Evolutionary conservation across 1,140 invertebrate species (phyloP), one percentile per base, ranked within the genome.

Genomic region (Neodiprion fabricii): DNA sequence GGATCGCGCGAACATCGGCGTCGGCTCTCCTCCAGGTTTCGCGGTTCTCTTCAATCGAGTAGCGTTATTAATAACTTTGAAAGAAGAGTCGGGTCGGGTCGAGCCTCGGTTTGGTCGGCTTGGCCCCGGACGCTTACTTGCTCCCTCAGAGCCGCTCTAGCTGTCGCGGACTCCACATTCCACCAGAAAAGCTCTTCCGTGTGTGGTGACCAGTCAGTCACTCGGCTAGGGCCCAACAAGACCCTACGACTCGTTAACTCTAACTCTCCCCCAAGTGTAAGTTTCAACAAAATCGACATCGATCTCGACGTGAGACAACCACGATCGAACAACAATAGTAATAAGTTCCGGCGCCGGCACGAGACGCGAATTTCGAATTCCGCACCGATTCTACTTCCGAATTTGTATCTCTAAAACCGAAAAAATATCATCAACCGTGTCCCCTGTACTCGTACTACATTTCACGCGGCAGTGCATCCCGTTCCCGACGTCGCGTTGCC

Each of bases 121-220:
- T 53, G 78, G 75, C 78, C 75, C 75, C 17, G 67, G 67, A 69
- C 67, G 67, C 4, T 23, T 21, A 23, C 74, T 74, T 81, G 75
- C 79, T 79, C 82, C 81, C 77, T 88, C 87, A 90, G 88, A 90
- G 88, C 87, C 83, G 87, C 86, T 86, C 81, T 83, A 88, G 88
- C 85, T 85, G 85, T 85, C 83, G 88, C 88, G 88, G 88, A 89
- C 88, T 89, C 88, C 85, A 90, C 89, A 90, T 89, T 90, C 89
- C 89, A 90, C 85, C 88, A 83, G 85, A 76, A 75, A 84, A 80
- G 82, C 82, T 82, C 81, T 77, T 77, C 77, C 78, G 80, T 80
- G 83, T 79, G 82, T 81, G 74, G 74, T 74, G 50, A 76, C 66
- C 67, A 48, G 72, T 78, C 77, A 77, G 76, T 76, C 49, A 71